Conservation (phyloP, 1,140 invertebrate genomes). For the Megathymus violae region DNA sequence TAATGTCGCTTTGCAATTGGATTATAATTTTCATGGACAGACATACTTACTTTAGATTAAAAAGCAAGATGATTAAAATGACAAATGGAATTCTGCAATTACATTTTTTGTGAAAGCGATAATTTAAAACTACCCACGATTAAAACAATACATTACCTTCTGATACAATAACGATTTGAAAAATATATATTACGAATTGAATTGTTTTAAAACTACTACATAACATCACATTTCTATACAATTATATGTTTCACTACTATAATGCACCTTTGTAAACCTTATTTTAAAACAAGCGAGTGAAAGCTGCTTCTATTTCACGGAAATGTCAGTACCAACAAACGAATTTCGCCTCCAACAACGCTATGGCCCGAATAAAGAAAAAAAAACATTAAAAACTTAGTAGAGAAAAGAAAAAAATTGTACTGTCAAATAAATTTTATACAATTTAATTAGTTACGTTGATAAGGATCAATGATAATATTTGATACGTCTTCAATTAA, state of each 20-base stretch:
- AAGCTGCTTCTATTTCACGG: conserved; percentile 7
- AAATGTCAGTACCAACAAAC: conserved; percentile 6
- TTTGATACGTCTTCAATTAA: too few relatives aligned
- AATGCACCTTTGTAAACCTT: conserved; percentile 27
- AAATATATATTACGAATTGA: conserved; percentile 7
- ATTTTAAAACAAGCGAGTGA: conserved; percentile 24
- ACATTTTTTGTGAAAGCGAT: too few relatives aligned
- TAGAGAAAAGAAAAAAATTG: not conserved
- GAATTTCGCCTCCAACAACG: not conserved
- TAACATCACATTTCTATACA: conserved; percentile 53
- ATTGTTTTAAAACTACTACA: conserved; percentile 43
- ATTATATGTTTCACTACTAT: conserved; percentile 32
- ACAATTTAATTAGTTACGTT: too few relatives aligned
- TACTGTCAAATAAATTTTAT: not conserved
- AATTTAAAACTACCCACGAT: conserved; percentile 28
- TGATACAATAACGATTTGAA: not conserved
- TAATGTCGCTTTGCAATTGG: conserved; percentile 4
- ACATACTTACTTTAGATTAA: conserved; percentile 18
- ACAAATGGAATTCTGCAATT: conserved; percentile 40
- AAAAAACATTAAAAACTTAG: not conserved
- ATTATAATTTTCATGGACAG: conserved; percentile 14
- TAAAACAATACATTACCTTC: conserved; percentile 39
- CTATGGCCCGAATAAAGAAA: not conserved
- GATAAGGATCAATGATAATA: too few relatives aligned
- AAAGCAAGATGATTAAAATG: conserved; percentile 18